phyloP scores from a whole-genome alignment of 2,113 vertebrate genomes.

The Melanostigma gelatinosum region DNA sequence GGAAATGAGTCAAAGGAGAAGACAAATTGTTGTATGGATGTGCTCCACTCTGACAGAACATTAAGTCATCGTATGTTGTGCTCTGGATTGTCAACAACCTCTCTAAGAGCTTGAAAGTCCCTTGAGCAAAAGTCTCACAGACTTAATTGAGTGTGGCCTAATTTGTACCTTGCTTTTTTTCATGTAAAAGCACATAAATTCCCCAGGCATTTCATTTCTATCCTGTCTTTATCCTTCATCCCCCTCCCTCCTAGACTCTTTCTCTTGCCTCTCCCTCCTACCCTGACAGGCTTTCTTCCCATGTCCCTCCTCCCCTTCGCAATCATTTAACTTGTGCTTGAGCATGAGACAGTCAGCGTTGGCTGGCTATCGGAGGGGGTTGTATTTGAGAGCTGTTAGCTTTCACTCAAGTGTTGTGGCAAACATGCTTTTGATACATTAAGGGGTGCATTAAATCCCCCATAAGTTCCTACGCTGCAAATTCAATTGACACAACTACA shows the following conservation, averaged over 20 bases:
- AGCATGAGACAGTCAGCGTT: conserved; percentile 40
- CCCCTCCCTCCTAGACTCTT: conserved; percentile 59
- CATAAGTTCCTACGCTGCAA: conserved; percentile 39
- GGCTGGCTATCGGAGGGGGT: conserved; percentile 30
- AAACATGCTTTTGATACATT: conserved; percentile 51
- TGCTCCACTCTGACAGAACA: conserved; percentile 47
- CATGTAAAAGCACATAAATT: conserved; percentile 77
- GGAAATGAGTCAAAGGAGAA: conserved; percentile 6
- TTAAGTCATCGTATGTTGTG: conserved; percentile 63
- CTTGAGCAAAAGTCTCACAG: conserved; percentile 71
- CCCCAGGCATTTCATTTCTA: conserved; percentile 75
- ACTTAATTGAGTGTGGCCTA: conserved; percentile 82
- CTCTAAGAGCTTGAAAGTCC: conserved; percentile 78
- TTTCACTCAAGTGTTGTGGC: conserved; percentile 28
- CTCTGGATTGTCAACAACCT: conserved; percentile 69
- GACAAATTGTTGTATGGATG: conserved; percentile 6
- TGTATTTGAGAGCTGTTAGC: conserved; percentile 31
- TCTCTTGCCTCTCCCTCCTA: conserved; percentile 44
- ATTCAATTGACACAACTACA: conserved; percentile 59
- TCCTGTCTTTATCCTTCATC: conserved; percentile 67
- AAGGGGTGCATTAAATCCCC: conserved; percentile 55
- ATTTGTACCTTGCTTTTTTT: conserved; percentile 77
- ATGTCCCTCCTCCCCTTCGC: conserved; percentile 37
- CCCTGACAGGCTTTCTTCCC: conserved; percentile 59
- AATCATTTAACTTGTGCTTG: conserved; percentile 48